Evolutionary conservation across 1,140 invertebrate species (phyloP).

Genomic region (Cyphomyrmex costatus): DNA sequence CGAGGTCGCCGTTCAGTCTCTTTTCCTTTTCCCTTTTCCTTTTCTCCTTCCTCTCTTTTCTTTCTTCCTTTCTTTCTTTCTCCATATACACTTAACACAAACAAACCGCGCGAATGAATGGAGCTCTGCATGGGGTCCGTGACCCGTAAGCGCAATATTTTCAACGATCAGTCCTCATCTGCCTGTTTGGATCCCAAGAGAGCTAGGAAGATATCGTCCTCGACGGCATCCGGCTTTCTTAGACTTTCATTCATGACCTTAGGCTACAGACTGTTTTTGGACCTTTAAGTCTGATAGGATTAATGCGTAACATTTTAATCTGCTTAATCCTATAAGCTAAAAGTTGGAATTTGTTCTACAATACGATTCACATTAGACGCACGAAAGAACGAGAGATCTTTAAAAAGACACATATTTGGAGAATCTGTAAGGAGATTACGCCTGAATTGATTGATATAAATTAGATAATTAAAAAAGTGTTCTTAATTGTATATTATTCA

Average conservation of each 20-base stretch:
- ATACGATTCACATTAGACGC: background rate
- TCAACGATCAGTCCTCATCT: conserved; percentile 26
- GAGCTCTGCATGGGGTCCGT: conserved; percentile 72
- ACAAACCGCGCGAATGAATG: conserved; percentile 73
- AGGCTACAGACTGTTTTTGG: background rate
- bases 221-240: conserved; percentile 27
- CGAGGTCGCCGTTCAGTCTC: conserved; percentile 27
- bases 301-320: background rate
- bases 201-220: conserved; percentile 63
- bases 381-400: background rate
- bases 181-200: conserved; percentile 11
- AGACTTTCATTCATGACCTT: conserved; percentile 51
- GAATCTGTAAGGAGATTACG: too few species aligned
- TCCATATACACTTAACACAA: conserved; percentile 49
- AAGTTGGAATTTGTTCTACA: background rate
- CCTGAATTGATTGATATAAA: too few species aligned
- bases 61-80: conserved; percentile 28
- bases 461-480: background rate
- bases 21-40: background rate
- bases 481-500: background rate
- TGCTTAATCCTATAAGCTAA: background rate
- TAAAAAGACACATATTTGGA: too few species aligned
- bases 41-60: background rate
- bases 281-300: background rate
- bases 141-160: conserved; percentile 70